Evolutionary conservation across 2,797 vertebrate species (phyloP).

Genomic region (Mastacembelus armatus): DNA sequence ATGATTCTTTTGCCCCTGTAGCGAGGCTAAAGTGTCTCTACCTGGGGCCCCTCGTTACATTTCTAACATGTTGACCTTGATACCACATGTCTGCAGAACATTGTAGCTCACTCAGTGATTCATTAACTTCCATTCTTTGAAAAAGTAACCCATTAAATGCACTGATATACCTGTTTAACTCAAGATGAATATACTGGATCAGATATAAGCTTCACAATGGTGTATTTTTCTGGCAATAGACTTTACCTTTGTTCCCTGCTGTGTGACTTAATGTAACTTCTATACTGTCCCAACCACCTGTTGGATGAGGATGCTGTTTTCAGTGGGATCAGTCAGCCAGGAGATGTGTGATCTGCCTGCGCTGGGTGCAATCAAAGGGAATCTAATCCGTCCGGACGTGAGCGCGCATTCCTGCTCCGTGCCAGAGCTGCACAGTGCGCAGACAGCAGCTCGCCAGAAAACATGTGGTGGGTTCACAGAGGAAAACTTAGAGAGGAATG

Average conservation of each 20-base stretch:
- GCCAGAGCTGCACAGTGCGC: neutral
- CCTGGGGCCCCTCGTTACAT: no score
- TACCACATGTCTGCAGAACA: no score
- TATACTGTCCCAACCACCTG: constrained; percentile 12
- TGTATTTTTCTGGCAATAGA: neutral
- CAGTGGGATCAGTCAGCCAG: constrained; percentile 5
- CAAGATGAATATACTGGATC: no score
- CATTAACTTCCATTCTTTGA: no score
- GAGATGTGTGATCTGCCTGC: constrained; percentile 22
- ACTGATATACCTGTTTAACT: no score
- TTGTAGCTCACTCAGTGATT: no score
- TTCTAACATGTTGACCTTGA: no score
- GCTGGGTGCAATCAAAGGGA: constrained; percentile 67
- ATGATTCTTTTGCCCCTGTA: no score
- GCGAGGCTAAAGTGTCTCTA: no score
- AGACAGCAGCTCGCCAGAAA: constrained; percentile 52
- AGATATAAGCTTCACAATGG: neutral
- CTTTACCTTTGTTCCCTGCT: neutral
- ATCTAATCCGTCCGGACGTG: constrained; percentile 64
- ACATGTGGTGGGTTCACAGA: constrained; percentile 52
- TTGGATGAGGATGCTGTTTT: constrained; percentile 25
- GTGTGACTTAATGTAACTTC: neutral
- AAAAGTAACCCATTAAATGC: no score
- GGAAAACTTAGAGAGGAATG: neutral
- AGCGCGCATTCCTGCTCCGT: constrained; percentile 71